Evolutionary conservation across 1,140 invertebrate species (phyloP).

Genomic region (Drosophila insularis): DNA sequence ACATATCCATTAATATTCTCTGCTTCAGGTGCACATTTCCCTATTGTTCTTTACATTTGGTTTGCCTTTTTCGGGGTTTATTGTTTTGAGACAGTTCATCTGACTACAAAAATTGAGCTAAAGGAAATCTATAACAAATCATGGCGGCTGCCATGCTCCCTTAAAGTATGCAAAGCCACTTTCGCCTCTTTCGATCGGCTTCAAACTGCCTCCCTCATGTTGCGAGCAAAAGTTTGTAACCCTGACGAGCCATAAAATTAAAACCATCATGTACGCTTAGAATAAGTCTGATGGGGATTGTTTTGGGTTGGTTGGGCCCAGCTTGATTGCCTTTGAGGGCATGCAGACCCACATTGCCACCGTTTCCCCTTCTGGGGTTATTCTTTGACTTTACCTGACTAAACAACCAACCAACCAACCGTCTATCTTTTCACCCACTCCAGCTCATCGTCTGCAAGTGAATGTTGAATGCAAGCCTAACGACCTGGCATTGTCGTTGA

Average conservation of each 20-base stretch:
- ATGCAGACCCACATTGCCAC: constrained; percentile 35
- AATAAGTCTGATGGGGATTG: constrained; percentile 46
- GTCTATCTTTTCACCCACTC: constrained; percentile 5
- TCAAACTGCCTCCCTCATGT: constrained; percentile 32
- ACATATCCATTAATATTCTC: constrained; percentile 72
- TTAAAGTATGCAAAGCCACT: constrained; percentile 28
- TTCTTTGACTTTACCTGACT: constrained; percentile 44
- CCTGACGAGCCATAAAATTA: constrained; percentile 73
- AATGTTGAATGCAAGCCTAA: constrained; percentile 77
- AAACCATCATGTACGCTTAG: constrained; percentile 63
- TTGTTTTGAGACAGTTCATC: constrained; percentile 5
- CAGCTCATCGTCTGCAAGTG: constrained; percentile 45
- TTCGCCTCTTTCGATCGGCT: constrained; percentile 5
- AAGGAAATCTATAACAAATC: constrained; percentile 71
- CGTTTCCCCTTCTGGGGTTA: constrained; percentile 8
- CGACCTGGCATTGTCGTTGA: constrained; percentile 77
- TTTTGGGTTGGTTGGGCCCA: background rate
- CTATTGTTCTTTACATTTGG: constrained; percentile 22
- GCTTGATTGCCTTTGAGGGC: constrained; percentile 44
- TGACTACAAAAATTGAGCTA: constrained; percentile 56
- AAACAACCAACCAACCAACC: background rate
- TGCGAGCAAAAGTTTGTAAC: constrained; percentile 69
- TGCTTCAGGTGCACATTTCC: constrained; percentile 60
- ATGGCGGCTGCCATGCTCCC: constrained; percentile 46
- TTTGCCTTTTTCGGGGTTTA: constrained; percentile 29